Evolutionary conservation across 2,888 invertebrate species (phyloP).

Genomic region (Alsophila aescularia): DNA sequence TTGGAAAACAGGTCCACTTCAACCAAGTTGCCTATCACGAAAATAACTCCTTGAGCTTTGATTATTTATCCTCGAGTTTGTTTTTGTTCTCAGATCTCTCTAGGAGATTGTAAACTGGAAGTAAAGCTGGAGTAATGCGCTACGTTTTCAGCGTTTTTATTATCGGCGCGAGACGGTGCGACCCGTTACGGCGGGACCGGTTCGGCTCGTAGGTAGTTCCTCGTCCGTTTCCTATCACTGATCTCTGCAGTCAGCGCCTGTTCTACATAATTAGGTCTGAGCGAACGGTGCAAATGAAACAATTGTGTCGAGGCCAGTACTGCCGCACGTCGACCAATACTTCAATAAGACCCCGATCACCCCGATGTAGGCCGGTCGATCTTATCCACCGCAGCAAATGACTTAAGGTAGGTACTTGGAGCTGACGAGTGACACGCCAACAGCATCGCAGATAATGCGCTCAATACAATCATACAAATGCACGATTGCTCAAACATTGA

Average conservation of each 20-base stretch:
- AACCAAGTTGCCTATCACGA: background rate
- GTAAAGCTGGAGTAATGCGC: background rate
- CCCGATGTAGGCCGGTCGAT: constrained; percentile 56
- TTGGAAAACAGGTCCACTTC: constrained; percentile 12
- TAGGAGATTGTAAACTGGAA: constrained; percentile 10
- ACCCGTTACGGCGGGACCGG: constrained; percentile 53
- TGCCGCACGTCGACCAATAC: constrained; percentile 39
- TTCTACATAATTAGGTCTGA: constrained; percentile 61
- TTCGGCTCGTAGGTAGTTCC: constrained; percentile 56
- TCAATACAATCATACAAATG: constrained; percentile 32
- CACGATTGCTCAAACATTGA: constrained; percentile 21
- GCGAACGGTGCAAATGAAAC: constrained; percentile 62
- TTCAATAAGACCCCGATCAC: constrained; percentile 39
- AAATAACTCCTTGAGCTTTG: background rate
- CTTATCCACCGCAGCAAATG: constrained; percentile 45
- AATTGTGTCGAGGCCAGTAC: constrained; percentile 70
- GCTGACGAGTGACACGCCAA: constrained; percentile 41
- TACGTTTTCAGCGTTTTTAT: constrained; percentile 29
- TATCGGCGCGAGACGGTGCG: constrained; percentile 33
- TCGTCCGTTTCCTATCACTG: constrained; percentile 62
- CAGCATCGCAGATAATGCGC: constrained; percentile 28
- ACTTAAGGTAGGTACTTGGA: constrained; percentile 37
- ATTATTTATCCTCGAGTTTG: too few relatives aligned
- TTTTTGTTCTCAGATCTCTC: too few relatives aligned
- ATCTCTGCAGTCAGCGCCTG: constrained; percentile 49